Evolutionary conservation across 2,888 invertebrate genomes (phyloP), one percentile per base, ranked within the genome.

Genomic region (Aleiodes testaceus): DNA sequence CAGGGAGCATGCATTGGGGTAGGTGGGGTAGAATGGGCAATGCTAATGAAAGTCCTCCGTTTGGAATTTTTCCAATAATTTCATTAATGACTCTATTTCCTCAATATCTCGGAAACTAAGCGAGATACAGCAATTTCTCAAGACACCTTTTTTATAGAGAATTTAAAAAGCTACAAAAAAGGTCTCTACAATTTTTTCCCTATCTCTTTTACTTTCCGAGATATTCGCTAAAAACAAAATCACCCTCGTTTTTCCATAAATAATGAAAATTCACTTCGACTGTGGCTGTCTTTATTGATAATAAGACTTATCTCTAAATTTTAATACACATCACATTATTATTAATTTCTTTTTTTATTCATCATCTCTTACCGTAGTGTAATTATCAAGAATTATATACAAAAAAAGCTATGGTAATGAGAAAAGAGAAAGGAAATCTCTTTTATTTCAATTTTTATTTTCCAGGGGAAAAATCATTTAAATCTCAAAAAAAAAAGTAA

Each of bases 341-440:
- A 63, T 64, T 52, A 63, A 44, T 50, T 80, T 77, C 61, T 55
- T 66, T 72, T 77, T 78, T 74, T 78, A 75, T 79, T 75, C 79
- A 78, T 74, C 77, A 75, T 72, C 77, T 72, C 77, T 79, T 79
- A 77, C 71, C 73, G 79, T 79, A 78, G 74, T 79, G 80, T 80
- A 81, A 79, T 78, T 79, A 77, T 82, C 79, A 81, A 80, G 83
- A 84, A 86, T 86, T 77, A 87, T 87, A 85, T 87, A 86, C 87
- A 87, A 86, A 87, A 36, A 36, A 87, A 87, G 83, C 85, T 83
- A 82, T 81, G 74, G 72, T 72, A 69, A 72, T 42, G 67, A 36
- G 49, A 45, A 45, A 50, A 42, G 26, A 26, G 26, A 26, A 36
- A 47, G 26, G 9, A 52, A 12, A 20, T 42, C 5, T 42, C 11